Base-by-base conservation (phyloP, 2,797 vertebrate genomes). In the Tenualosa thibaudeaui region DNA sequence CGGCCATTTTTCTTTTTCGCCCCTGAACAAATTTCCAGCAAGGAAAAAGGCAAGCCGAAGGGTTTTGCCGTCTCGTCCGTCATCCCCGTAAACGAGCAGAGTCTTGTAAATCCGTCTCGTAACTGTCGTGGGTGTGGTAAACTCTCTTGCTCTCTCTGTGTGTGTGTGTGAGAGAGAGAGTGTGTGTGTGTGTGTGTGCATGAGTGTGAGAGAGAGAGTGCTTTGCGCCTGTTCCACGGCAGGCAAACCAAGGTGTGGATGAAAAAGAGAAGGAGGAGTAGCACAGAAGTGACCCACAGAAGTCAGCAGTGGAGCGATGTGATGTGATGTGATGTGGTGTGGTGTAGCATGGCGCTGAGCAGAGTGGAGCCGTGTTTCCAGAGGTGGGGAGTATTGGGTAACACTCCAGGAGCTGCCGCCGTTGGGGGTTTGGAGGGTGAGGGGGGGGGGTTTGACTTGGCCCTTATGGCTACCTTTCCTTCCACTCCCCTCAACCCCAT, bases 61-160 rank as follows among this genome's bases (percentile, higher is more conserved):
- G 31, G 37, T 37, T 5, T 71, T 37, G 12, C 37, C 68, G 15
- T 75, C 68, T 75, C 37, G 31, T 43, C 68, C 43, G 31, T 75
- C 68, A 17, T 75, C 68, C 15, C 68, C 37, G 68, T 40, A 75
- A 75, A 75, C 17, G 68, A 7, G 31, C 5, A 17, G 4, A 75
- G 68, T 40, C 68, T 40, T 75, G 68, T 75, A 75, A 75, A 75
- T 75, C 31, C 68, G 37, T 75, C 68, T 75, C 68, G 68, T 75
- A 75, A 75, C 68, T 75, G 68, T 75, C 68, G 15, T 75, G 68
- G 37, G 37, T 75, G 68, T 37, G 37, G 31, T 40, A 37, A 17
- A 15, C 31, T 31, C 31, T 71, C 65, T 65, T 22, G 50, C 50
- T 3, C 68, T 43, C 68, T 40, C 15, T 56, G 54, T 56, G 54